A percentile compares a stretch with the other conserved stretches of the same genome.
Conservation (phyloP, 2,113 vertebrate species). For the Colossoma macropomum region DNA sequence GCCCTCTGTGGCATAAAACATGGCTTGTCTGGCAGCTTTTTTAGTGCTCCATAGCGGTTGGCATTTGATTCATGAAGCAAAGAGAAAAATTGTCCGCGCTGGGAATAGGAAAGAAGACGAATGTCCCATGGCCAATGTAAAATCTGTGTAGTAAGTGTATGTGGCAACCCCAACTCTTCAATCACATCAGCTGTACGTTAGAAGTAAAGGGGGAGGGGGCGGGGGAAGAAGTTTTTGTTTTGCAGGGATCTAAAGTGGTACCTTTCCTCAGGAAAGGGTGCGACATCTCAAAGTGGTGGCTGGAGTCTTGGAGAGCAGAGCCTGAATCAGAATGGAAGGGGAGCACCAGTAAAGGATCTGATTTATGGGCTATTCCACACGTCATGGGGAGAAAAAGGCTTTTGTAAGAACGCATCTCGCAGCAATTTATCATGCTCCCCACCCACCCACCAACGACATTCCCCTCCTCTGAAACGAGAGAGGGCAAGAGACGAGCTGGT, state of each 20-base stretch:
- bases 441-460: constrained; percentile 39
- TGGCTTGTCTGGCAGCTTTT: constrained; percentile 55
- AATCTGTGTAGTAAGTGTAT: constrained; percentile 49
- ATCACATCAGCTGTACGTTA: constrained; percentile 46
- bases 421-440: constrained; percentile 72
- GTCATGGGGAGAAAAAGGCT: constrained; percentile 45
- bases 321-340: constrained; percentile 39
- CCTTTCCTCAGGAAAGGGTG: constrained; percentile 31
- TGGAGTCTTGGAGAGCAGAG: constrained; percentile 45
- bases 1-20: constrained; percentile 43
- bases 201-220: constrained; percentile 42
- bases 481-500: constrained; percentile 10
- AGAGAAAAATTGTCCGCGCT: constrained; percentile 57
- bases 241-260: constrained; percentile 57
- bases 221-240: constrained; percentile 19
- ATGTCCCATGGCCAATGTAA: constrained; percentile 43
- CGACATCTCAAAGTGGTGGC: constrained; percentile 31
- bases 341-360: constrained; percentile 60
- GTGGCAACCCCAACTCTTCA: constrained; percentile 52
- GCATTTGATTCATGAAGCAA: constrained; percentile 71
- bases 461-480: constrained; percentile 15
- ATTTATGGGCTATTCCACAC: constrained; percentile 73
- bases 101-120: constrained; percentile 62
- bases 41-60: constrained; percentile 20
- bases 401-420: constrained; percentile 72